These are phyloP conservation scores for Etheostoma cragini DNA, from an alignment of 2,113 vertebrate species.

Conservation along the genomic window DNA sequence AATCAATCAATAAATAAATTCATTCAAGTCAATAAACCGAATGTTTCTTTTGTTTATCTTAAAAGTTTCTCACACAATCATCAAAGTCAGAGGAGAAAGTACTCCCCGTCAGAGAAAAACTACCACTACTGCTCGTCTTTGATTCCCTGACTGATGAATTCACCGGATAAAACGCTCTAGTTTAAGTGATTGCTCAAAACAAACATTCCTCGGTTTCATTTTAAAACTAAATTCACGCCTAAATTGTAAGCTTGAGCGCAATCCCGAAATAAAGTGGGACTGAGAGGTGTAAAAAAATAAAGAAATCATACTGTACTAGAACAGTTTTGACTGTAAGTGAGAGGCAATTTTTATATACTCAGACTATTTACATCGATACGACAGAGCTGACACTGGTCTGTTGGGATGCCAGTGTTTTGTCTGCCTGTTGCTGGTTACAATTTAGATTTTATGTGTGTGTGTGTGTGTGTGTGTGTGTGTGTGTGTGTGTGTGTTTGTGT, in stretches of 20 bases:
- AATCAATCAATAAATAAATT: conserved; percentile 81
- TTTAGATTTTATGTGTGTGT: conserved; percentile 69
- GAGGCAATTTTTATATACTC: conserved; percentile 66
- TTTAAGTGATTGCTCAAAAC: conserved; percentile 27
- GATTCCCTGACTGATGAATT: conserved; percentile 11
- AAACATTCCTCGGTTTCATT: conserved; percentile 46
- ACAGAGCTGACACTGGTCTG: conserved; percentile 69
- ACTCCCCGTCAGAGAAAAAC: conserved; percentile 51
- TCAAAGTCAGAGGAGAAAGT: conserved; percentile 70
- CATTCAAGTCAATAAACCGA: conserved; percentile 82
- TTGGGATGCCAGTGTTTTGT: conserved; percentile 54
- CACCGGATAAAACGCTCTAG: not conserved
- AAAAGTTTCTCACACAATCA: conserved; percentile 79
- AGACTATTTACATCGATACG: conserved; percentile 77
- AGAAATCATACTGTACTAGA: conserved; percentile 70
- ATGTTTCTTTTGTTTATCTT: conserved; percentile 44
- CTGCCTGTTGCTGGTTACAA: conserved; percentile 82
- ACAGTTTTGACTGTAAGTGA: conserved; percentile 68
- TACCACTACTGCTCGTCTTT: conserved; percentile 19
- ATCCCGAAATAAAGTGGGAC: conserved; percentile 68
- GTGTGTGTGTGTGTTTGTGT: conserved; percentile 33
- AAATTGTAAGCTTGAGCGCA: conserved; percentile 44
- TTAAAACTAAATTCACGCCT: conserved; percentile 39
- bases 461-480: conserved; percentile 5
- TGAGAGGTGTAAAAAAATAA: conserved; percentile 80